Evolutionary conservation across 2,888 invertebrate genomes (phyloP).

Genomic region (Caenorhabditis japonica): DNA sequence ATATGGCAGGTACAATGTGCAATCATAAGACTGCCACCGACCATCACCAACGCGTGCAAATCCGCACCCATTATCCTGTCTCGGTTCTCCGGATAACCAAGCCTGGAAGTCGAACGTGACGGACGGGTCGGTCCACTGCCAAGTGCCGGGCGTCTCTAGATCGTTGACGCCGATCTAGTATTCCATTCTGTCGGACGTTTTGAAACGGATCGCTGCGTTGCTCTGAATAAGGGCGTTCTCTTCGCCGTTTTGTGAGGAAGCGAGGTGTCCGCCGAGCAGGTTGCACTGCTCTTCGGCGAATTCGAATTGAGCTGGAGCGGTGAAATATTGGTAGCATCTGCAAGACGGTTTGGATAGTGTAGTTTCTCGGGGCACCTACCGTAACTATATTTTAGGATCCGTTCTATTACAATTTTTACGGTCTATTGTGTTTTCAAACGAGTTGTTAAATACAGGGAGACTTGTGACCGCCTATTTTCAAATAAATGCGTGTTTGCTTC

Average conservation of each 20-base stretch:
- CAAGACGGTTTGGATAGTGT: too few species aligned
- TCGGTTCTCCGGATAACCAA: slow-evolving; percentile 43
- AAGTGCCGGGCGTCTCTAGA: slow-evolving; percentile 35
- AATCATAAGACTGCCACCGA: slow-evolving; percentile 41
- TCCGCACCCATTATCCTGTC: slow-evolving; percentile 33
- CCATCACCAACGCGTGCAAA: slow-evolving; percentile 35
- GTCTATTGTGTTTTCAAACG: too few species aligned
- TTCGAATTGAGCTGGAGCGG: slow-evolving; percentile 48
- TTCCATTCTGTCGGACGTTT: slow-evolving; percentile 43
- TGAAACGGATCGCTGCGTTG: slow-evolving; percentile 34
- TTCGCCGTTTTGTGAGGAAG: slow-evolving; percentile 40
- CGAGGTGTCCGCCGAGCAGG: slow-evolving; percentile 44
- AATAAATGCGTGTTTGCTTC: too few species aligned
- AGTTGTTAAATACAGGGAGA: too few species aligned
- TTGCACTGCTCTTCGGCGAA: slow-evolving; percentile 51
- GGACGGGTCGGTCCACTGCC: slow-evolving; percentile 50
- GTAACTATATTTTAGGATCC: too few species aligned
- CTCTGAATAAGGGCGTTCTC: slow-evolving; percentile 38
- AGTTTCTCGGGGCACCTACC: too few species aligned
- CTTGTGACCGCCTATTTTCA: too few species aligned
- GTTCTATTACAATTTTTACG: too few species aligned
- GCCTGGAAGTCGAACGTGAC: slow-evolving; percentile 18
- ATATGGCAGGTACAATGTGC: slow-evolving; percentile 37
- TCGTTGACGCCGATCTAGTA: slow-evolving; percentile 55
- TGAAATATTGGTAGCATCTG: slow-evolving; percentile 56